Evolutionary conservation across 2,113 vertebrate genomes (phyloP), one percentile per base, ranked within the genome.

Genomic region (Eudorcas thomsonii): DNA sequence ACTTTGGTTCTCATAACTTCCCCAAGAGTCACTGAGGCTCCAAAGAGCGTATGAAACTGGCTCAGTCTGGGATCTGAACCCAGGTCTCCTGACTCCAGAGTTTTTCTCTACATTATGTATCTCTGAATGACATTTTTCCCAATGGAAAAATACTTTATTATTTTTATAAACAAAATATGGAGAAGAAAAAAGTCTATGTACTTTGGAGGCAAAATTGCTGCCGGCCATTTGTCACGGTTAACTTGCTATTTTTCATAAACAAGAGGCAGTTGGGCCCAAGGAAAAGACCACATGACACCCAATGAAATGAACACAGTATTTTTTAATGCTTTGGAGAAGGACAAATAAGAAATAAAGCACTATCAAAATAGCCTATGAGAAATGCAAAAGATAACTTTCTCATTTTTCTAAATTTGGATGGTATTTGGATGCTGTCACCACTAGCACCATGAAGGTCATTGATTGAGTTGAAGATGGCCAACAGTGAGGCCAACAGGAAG

Each of bases 351-450:
- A 55, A 55, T 30, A 67, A 87, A 54, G 48, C 52, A 33, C 71
- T 26, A 26, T 77, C 39, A 98, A 97, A 97, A 97, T 94, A 97
- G 93, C 88, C 93, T 91, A 48, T 97, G 95, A 97, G 96, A 98
- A 97, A 94, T 78, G 39, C 88, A 80, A 62, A 97, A 92, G 88
- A 95, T 30, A 91, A 86, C 82, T 92, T 96, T 91, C 92, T 91
- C 96, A 80, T 91, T 96, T 92, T 96, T 94, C 88, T 89, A 97
- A 97, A 97, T 94, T 59, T 95, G 92, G 96, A 78, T 80, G 94
- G 28, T 33, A 43, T 93, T 92, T 50, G 30, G 54, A 94, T 86
- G n/a, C n/a, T 59, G 54, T 88, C 82, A 71, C 13, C 39, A n/a
- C 50, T 54, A 77, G 57, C 74, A 82, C 60, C 90, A 60, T 7